These are phyloP conservation scores for Bactericera cockerelli DNA, from an alignment of 1,140 invertebrate genomes.

Conservation along the genomic window DNA sequence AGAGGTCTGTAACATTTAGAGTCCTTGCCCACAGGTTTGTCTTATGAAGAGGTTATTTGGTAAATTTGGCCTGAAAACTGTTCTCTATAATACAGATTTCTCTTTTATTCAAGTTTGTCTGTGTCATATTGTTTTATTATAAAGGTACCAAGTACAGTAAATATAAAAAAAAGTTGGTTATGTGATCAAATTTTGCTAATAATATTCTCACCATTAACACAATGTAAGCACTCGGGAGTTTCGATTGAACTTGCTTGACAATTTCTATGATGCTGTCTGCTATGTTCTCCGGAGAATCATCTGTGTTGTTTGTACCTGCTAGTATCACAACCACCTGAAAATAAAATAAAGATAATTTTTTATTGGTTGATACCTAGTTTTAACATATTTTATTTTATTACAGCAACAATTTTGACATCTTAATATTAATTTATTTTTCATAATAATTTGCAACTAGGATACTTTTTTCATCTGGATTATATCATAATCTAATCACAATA, in stretches of 20 bases:
- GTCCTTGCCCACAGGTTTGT: no score
- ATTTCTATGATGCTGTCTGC: slow-evolving; percentile 64
- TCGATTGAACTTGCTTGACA: slow-evolving; percentile 50
- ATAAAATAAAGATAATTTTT: slow-evolving; percentile 19
- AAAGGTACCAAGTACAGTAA: background rate
- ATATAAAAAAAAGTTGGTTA: slow-evolving; percentile 7
- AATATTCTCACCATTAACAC: slow-evolving; percentile 61
- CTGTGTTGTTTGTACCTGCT: slow-evolving; percentile 75
- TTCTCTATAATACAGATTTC: background rate
- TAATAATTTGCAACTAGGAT: background rate
- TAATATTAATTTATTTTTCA: background rate
- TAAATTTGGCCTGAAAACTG: no score
- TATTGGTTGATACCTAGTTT: background rate
- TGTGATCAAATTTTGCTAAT: no score
- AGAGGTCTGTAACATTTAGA: no score
- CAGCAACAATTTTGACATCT: background rate
- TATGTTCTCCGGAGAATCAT: slow-evolving; percentile 56
- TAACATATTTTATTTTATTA: background rate
- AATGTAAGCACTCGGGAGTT: slow-evolving; percentile 60
- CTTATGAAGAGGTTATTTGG: no score
- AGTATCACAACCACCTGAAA: slow-evolving; percentile 65
- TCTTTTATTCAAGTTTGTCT: background rate
- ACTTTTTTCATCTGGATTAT: no score
- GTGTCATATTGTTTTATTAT: background rate
- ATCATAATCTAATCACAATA: no score